Base-by-base conservation (phyloP, 2,797 vertebrate species). In the Meda fulgida region DNA sequence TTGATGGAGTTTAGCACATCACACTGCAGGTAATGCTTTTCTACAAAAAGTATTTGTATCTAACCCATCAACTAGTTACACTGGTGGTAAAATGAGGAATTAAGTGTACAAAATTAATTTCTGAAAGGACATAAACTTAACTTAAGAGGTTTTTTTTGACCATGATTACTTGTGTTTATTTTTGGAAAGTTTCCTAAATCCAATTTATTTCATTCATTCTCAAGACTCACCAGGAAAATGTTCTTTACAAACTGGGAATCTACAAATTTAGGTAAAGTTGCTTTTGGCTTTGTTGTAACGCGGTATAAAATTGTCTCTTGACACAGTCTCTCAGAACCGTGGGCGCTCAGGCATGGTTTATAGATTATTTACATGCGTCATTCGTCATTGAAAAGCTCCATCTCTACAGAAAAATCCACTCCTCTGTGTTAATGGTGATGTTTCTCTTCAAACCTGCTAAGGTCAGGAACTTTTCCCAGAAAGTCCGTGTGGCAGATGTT, bases 321-420 rank as follows among this genome's bases (percentile, higher is more conserved):
- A 81, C 67, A 80, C 79, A 81, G 34, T 48, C n/a, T 83, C 53
- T 82, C 26, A 48, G 80, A 18, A 73, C 13, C 14, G 81, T 83
- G 81, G 81, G 81, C 9, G 81, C 55, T 73, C 81, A 73, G 70
- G 70, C 70, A 48, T 63, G 81, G n/a, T n/a, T 36, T 72, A 83
- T 63, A 72, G 36, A 60, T 82, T 63, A 38, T 73, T 82, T 73
- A 63, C 38, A 34, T 81, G 79, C 65, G 66, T 70, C 79, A 81
- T 36, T n/a, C 66, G 46, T 78, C 53, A 60, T 40, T 60, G 53
- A 60, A 78, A 60, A 78, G 75, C 75, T 60, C 53, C 36, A 13
- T 70, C 38, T 63, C 53, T 29, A 58, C 53, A 73, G 70, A 63
- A 46, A 63, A 83, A 18, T 70, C 81, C 81, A 83, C 80, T 82